Base-by-base conservation (phyloP, 2,888 invertebrate species). In the Eurois occulta region DNA sequence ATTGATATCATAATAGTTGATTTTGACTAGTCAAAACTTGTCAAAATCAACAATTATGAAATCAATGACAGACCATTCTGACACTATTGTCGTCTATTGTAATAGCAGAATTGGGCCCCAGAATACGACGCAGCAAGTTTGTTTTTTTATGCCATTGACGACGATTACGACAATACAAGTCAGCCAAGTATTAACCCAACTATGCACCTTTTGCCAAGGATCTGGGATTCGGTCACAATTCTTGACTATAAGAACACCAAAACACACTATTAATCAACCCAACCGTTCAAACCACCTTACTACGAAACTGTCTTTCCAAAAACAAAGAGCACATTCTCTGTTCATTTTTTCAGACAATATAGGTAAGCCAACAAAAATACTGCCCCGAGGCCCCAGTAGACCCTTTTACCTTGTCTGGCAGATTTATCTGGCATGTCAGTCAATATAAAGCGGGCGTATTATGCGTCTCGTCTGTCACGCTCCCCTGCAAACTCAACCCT, bases 381-480 rank as follows among this genome's bases (percentile, higher is more conserved):
- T 80, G 48, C 72, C 41, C 55, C 48, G 32, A 80, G 72, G 41
- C 55, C 41, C 64, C 68, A n/a, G 38, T 24, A 68, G 62, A 75
- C 76, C 82, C 71, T 82, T 81, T 81, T 69, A 68, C 85, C 64
- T 68, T 60, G 67, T 65, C 82, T 75, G 52, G 38, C 76, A 85
- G 86, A 75, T 81, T 81, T 85, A 85, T 85, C 82, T 85, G 52
- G 38, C 71, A 60, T 81, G 82, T 81, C 82, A 83, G 86, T 81
- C 86, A 60, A 85, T 86, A 83, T 86, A 68, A 83, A 78, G 78
- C 65, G 78, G 74, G 28, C 62, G 71, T 78, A 75, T 86, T 86
- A 85, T 78, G 74, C 84, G 78, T 62, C 46, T 75, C 84, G 83
- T 86, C 78, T 74, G 78, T 83, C 86, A 86, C 65, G 60, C 41